Base-by-base conservation (phyloP, 2,797 vertebrate species). In the Garrulus glandarius region DNA sequence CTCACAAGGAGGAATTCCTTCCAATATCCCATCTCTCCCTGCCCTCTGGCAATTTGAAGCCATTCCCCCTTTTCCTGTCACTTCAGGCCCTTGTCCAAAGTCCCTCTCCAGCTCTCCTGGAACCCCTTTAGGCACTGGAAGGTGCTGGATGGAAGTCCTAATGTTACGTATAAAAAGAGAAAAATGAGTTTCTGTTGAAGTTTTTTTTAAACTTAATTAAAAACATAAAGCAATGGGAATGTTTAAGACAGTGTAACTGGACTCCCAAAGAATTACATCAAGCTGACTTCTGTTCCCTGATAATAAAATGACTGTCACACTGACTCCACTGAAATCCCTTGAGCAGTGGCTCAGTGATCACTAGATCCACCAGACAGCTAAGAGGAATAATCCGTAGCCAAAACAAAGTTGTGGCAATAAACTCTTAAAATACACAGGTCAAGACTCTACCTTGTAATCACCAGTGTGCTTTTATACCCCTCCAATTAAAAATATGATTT, bases 11-110 rank as follows among this genome's bases (percentile, higher is more conserved):
- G 2, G 0, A 23, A 61, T 47, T 81, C 26, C 30, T 32, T 52
- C 14, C n/a, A 23, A 27, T 23, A 12, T 75, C 47, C 41, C 47
- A 17, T 32, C 47, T 0, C 1, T 0, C 21, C 21, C 34, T 32
- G 10, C 15, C 13, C 53, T 60, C 26, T 20, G 39, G 11, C 22
- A 47, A 2, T 41, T 0, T 0, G 10, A 50, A 80, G 6, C 24
- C 39, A 19, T 74, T 34, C 30, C n/a, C 22, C 13, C 0, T 2
- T 34, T 5, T 39, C 24, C 39, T 59, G 17, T 52, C n/a, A 0
- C n/a, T 72, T 60, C 21, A 22, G 16, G 5, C 12, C 24, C 15
- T 60, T 47, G 10, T 20, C 86, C 22, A 0, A 1, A 47, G 22
- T 47, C 6, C 32, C 7, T 43, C 13, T 75, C 6, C 61, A 43